phyloP scores from a whole-genome alignment of 2,113 vertebrate species.

The Hylia prasina region DNA sequence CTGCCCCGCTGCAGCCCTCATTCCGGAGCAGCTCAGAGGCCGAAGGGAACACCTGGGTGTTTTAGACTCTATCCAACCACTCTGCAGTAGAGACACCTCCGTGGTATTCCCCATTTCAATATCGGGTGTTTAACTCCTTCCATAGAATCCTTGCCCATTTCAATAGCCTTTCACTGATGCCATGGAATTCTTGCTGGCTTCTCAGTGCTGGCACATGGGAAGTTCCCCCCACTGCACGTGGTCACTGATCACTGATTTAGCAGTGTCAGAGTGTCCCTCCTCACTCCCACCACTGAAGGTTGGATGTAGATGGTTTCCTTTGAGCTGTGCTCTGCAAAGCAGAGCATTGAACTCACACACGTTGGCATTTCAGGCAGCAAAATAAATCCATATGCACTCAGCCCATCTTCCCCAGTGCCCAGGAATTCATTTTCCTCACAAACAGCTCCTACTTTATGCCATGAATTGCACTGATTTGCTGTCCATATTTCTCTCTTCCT shows the following conservation, averaged over 20 bases:
- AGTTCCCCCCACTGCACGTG: background rate
- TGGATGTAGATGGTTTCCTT: background rate
- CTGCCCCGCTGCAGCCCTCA: background rate
- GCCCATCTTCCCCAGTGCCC: background rate
- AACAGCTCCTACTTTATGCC: background rate
- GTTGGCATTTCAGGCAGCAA: background rate
- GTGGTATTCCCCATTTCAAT: background rate
- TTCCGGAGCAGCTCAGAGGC: background rate
- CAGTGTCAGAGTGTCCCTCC: background rate
- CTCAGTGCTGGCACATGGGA: background rate
- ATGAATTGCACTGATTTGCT: background rate
- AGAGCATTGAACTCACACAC: background rate
- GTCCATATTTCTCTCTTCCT: background rate
- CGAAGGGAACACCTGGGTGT: background rate
- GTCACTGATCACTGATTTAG: background rate
- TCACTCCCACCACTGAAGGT: background rate
- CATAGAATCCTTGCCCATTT: background rate
- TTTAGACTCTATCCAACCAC: background rate
- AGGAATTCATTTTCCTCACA: background rate
- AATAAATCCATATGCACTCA: background rate
- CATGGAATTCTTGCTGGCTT: background rate
- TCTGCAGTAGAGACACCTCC: background rate
- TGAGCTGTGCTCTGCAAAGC: background rate
- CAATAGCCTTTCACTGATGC: background rate
- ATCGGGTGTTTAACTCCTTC: background rate